These are phyloP conservation scores for Psilopsiagon aymara DNA, from an alignment of 2,113 vertebrate species.

Conservation along the genomic window DNA sequence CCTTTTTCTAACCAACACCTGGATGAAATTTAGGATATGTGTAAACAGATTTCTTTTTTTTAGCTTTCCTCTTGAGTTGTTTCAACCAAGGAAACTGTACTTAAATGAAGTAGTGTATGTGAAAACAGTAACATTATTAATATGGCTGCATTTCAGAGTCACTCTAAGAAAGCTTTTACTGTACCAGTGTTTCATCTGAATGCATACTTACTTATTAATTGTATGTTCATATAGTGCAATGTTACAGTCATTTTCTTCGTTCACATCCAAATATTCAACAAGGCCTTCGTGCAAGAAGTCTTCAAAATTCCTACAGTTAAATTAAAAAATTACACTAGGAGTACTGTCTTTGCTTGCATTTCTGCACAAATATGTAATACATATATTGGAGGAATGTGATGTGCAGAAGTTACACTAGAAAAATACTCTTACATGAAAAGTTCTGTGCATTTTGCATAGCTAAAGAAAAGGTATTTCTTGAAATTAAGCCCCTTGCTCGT, in stretches of 20 bases:
- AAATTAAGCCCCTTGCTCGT: not conserved
- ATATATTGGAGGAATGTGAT: not conserved
- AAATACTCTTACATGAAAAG: not conserved
- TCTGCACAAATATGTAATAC: not conserved
- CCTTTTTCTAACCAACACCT: not conserved
- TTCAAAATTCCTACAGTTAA: constrained; percentile 89
- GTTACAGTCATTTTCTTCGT: constrained; percentile 98
- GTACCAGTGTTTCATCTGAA: not conserved
- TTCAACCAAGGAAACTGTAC: not conserved
- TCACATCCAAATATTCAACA: constrained; percentile 97
- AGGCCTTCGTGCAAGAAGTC: constrained; percentile 97
- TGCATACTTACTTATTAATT: constrained; percentile 87
- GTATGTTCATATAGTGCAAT: constrained; percentile 95
- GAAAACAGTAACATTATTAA: not conserved
- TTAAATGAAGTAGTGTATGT: not conserved
- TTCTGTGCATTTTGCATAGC: not conserved
- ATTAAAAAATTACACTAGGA: not conserved
- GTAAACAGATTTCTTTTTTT: not conserved
- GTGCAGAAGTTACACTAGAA: not conserved
- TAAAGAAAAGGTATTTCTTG: not conserved
- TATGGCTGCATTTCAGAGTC: not conserved
- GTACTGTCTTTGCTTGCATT: not conserved
- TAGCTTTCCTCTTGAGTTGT: not conserved
- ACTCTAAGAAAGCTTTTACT: not conserved
- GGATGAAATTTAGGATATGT: not conserved